Evolutionary conservation across 2,113 vertebrate species (phyloP), one percentile per base, ranked within the genome.

Genomic region (Prionailurus viverrinus): DNA sequence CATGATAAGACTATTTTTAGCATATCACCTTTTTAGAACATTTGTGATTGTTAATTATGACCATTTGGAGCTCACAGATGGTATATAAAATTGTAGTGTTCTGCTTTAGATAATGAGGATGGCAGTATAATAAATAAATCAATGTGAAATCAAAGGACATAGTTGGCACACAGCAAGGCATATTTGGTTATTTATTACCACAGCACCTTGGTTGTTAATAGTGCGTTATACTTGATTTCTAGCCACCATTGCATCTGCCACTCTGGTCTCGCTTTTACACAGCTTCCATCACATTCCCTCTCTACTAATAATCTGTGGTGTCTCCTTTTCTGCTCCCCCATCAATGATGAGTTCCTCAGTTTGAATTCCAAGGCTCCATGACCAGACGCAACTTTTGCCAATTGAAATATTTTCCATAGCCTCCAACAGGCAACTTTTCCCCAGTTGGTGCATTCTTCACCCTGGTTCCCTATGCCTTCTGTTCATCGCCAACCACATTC

Each of bases 1-100:
- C 65, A 13, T 23, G 61, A 48, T 89, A 63, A 88, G 71, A 31
- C 76, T 91, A 58, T 92, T 93, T 96, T 97, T 81, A 95, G 94
- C 79, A 95, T 16, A 87, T 96, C 94, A 96, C 98, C 97, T 98
- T 96, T 95, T 69, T 39, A 74, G 92, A 97, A 94, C 94, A 97
- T 81, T 96, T 84, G 86, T 48, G 89, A 74, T 92, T 82, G 78
- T 93, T 97, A 97, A 95, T 93, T 83, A 91, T 97, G 97, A 95
- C 97, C 96, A 92, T 97, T 97, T 96, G 97, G 96, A 79, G 96
- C 74, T 94, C 98, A 92, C 97, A 97, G 97, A 97, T 97, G 97
- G 97, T 48, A 93, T 95, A 91, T 95, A 92, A 93, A 97, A 97
- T 88, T 85, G 86, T 65, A 94, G 86, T 88, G 69, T 92, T 97